Evolutionary conservation across 2,888 invertebrate genomes (phyloP), one percentile per base, ranked within the genome.

Genomic region (Rhaphigaster nebulosa): DNA sequence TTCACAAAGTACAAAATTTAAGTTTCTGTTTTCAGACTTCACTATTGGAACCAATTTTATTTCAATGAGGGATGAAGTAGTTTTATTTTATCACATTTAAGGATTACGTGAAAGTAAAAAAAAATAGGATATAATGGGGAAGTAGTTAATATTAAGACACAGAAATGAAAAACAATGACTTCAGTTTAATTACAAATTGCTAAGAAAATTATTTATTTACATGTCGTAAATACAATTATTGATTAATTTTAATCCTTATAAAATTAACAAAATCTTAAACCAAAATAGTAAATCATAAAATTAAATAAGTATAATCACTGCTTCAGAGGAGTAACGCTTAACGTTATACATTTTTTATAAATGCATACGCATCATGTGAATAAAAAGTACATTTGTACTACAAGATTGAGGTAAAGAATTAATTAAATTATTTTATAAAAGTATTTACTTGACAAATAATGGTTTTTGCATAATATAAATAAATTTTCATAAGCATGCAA

Each of bases 121-220:
- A 65, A 65, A 52, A 52, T 2, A 12, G 15, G 15, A 65, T 29
- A n/a, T 1, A 15, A 29, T 5, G 12, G n/a, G 65, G 29, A 29
- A 29, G 13, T 15, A 70, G 10, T n/a, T n/a, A n/a, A n/a, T 20
- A 70, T 34, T 29, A 34, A 34, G 70, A 70, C 15, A 70, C 34
- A 70, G 18, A 34, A 34, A 70, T 34, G 70, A 70, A 70, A 70
- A 70, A 34, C 70, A 70, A 34, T 70, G 34, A 70, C 6, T 70
- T 34, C 34, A 70, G 29, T 70, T 70, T 70, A 70, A 70, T 70
- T 70, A 70, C 34, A 70, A 18, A 38, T 38, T 70, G 6, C 70
- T 70, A 70, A 70, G 34, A 70, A 70, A 70, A 70, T 23, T 70
- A 70, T 70, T 70, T 70, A 70, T 70, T 34, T 70, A 70, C 70